Base-by-base conservation (phyloP, 2,888 invertebrate genomes). In the Habroteleia sp. region DNA sequence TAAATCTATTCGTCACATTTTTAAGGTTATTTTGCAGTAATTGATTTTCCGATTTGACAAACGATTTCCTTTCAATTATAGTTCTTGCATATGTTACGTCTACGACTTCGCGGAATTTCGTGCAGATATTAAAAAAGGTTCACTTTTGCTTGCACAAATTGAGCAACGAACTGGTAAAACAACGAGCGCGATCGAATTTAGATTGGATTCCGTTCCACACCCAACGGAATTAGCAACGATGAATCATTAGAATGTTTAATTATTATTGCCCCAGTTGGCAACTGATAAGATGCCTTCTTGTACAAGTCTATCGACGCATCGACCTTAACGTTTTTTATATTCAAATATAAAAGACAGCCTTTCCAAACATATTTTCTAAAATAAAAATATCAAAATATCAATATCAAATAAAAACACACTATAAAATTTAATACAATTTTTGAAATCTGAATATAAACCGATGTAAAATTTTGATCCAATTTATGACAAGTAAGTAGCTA, bases 201-300 rank as follows among this genome's bases (percentile, higher is more conserved):
- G 58, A 69, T 69, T 69, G 41, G 52, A 58, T 69, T 69, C 48
- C 29, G 48, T 16, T 48, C 46, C 23, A 31, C 46, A 41, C 44
- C 13, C n/a, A 17, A 11, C 11, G 27, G 66, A 66, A 56, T 56
- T 44, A 56, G 20, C 37, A 23, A 29, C 66, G 46, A 66, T 56
- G 66, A 66, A 56, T 66, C 66, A 66, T 66, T 66, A 56, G 46
- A 54, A 54, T 66, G 66, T 66, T 66, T 56, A 46, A 66, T 56
- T 44, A 66, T 66, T 66, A 66, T 66, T 56, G 23, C 66, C 25
- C 4, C 6, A 3, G 46, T 31, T 27, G 4, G 27, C 6, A 20
- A 25, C 27, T 11, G 52, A 63, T 63, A 63, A 63, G 41, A 42
- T 10, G 37, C 17, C 20, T 27, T 33, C 42, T 42, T 58, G 13